phyloP scores from a whole-genome alignment of 53 echinoderm and acorn worm species.

The Stichopus horrens region DNA sequence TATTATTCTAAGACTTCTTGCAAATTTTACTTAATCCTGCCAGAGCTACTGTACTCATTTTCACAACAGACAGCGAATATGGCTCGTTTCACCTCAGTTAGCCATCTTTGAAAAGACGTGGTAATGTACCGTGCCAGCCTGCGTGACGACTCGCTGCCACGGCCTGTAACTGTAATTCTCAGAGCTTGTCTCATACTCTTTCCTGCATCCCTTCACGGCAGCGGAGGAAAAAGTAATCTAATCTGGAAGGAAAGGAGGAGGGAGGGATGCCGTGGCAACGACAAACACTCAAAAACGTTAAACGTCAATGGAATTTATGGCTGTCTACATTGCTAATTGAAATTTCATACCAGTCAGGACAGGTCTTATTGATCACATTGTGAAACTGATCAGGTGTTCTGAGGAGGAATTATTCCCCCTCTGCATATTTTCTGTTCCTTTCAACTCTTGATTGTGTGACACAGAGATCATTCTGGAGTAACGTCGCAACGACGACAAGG shows the following conservation, averaged over 20 bases:
- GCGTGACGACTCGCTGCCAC: too few species aligned
- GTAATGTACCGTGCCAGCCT: too few species aligned
- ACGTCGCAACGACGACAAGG: background rate
- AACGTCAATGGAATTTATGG: slow-evolving; percentile 11
- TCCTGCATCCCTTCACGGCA: too few species aligned
- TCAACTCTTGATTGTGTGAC: background rate
- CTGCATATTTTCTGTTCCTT: slow-evolving; percentile 1
- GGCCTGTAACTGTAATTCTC: too few species aligned
- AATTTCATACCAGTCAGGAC: slow-evolving; percentile 1
- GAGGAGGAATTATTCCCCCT: background rate
- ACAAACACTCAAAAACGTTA: slow-evolving; percentile 1
- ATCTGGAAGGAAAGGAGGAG: background rate
- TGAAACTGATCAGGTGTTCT: slow-evolving; percentile 11
- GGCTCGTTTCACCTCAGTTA: too few species aligned
- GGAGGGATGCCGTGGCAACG: background rate
- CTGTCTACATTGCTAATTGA: slow-evolving; percentile 14
- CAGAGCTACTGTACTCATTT: too few species aligned
- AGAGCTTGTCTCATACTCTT: too few species aligned
- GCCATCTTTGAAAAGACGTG: too few species aligned
- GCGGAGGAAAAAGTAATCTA: background rate
- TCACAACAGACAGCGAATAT: too few species aligned
- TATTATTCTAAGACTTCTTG: too few species aligned
- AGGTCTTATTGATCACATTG: background rate
- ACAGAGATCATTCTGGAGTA: background rate
- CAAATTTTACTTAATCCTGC: too few species aligned